These are phyloP conservation scores for Hirundichthys speculiger DNA, from an alignment of 2,113 vertebrate genomes.

Conservation along the genomic window DNA sequence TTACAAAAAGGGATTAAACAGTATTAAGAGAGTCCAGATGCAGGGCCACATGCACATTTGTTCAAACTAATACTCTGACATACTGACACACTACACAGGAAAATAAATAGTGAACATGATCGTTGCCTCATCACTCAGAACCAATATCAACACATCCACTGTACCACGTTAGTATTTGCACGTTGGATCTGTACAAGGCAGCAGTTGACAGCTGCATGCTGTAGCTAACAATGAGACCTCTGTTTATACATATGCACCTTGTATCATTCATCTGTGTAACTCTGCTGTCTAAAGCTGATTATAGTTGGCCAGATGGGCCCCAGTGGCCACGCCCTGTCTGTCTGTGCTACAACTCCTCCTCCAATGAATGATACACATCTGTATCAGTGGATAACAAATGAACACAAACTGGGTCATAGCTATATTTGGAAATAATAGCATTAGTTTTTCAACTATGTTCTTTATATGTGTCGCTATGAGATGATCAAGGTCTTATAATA, in stretches of 20 bases:
- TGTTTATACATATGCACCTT: conserved; percentile 42
- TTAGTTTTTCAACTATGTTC: no score
- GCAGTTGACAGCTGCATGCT: neutral
- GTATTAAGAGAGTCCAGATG: conserved; percentile 80
- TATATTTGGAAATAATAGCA: conserved; percentile 13
- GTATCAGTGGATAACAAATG: conserved; percentile 49
- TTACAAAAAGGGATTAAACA: conserved; percentile 73
- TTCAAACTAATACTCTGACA: conserved; percentile 52
- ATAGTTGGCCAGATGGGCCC: conserved; percentile 68
- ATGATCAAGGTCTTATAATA: no score
- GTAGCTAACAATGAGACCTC: conserved; percentile 11
- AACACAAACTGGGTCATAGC: conserved; percentile 65
- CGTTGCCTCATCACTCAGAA: conserved; percentile 18
- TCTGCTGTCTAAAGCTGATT: conserved; percentile 76
- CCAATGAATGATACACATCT: conserved; percentile 64
- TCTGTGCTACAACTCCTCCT: conserved; percentile 28
- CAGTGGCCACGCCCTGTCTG: conserved; percentile 41
- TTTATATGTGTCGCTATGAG: no score
- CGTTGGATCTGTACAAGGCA: neutral
- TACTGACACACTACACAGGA: conserved; percentile 45
- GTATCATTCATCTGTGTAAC: conserved; percentile 35
- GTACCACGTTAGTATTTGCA: conserved; percentile 4
- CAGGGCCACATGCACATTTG: conserved; percentile 55
- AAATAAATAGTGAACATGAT: conserved; percentile 28
- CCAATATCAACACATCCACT: neutral